Evolutionary conservation across 2,113 vertebrate species (phyloP).

Genomic region (Himantopus leucocephalus): DNA sequence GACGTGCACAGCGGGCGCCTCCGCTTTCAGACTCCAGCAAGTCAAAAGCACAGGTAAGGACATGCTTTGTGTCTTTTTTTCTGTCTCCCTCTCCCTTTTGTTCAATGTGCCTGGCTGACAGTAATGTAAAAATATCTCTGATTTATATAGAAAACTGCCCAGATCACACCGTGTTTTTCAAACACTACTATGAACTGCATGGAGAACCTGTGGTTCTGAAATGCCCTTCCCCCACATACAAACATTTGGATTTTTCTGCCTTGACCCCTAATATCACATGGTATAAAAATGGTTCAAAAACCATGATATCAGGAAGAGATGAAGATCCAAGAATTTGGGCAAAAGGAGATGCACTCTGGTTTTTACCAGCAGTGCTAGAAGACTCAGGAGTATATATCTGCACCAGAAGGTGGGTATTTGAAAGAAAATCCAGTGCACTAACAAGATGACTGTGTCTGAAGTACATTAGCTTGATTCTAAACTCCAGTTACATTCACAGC

Average conservation of each 20-base stretch:
- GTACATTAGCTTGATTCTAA: neutral
- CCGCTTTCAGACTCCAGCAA: constrained; percentile 37
- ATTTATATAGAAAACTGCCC: constrained; percentile 59
- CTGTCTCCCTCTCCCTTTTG: neutral
- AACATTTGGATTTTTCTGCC: constrained; percentile 1
- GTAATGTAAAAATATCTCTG: constrained; percentile 41
- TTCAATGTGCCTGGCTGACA: neutral
- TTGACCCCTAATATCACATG: constrained; percentile 59
- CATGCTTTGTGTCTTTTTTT: neutral
- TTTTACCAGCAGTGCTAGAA: constrained; percentile 77
- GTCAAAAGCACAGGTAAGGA: constrained; percentile 54
- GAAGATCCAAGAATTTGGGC: constrained; percentile 62
- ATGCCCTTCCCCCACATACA: constrained; percentile 69
- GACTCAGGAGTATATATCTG: constrained; percentile 87
- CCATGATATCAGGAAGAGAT: neutral
- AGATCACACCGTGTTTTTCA: constrained; percentile 53
- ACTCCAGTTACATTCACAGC: neutral
- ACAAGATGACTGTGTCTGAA: neutral
- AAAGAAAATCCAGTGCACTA: neutral
- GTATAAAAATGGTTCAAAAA: constrained; percentile 59
- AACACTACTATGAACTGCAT: constrained; percentile 64
- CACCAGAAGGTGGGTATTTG: constrained; percentile 73
- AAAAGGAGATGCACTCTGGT: constrained; percentile 74
- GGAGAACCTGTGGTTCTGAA: constrained; percentile 83
- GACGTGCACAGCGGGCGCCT: neutral